phyloP scores from a whole-genome alignment of 2,113 vertebrate species.

The Pelecanoides urinatrix region DNA sequence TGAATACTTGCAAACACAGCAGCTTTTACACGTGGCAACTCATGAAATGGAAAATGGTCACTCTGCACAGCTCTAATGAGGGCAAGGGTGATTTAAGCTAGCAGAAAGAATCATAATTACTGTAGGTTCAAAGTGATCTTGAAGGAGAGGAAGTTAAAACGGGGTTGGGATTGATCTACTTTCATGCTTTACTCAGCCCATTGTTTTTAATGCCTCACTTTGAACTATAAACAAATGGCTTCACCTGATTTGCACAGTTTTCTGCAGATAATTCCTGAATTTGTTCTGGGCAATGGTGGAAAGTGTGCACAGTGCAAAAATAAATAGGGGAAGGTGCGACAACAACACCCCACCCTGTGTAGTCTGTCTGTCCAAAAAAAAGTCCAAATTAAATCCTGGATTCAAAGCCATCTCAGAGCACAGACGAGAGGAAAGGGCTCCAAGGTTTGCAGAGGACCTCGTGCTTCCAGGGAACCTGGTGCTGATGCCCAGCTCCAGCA shows the following conservation, averaged over 20 bases:
- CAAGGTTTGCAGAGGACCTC: not conserved
- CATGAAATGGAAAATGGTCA: slow-evolving; percentile 66
- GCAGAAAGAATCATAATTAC: slow-evolving; percentile 61
- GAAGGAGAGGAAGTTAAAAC: slow-evolving; percentile 53
- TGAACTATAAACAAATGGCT: slow-evolving; percentile 52
- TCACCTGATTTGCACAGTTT: slow-evolving; percentile 29
- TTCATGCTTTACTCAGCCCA: slow-evolving; percentile 46
- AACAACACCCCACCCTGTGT: not conserved
- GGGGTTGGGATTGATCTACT: slow-evolving; percentile 47
- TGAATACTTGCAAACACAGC: slow-evolving; percentile 62
- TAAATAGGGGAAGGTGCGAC: not conserved
- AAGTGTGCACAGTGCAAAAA: not conserved
- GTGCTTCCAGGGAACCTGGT: not conserved
- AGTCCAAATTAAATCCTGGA: not conserved
- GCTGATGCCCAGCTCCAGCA: not conserved
- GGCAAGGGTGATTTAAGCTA: slow-evolving; percentile 67
- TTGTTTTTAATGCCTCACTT: slow-evolving; percentile 53
- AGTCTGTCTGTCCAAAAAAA: not conserved
- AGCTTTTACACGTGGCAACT: slow-evolving; percentile 63
- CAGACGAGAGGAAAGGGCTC: not conserved
- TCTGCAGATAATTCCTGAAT: not conserved
- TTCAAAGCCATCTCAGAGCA: not conserved
- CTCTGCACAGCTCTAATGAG: slow-evolving; percentile 61
- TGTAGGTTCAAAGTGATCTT: slow-evolving; percentile 64
- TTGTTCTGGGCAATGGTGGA: not conserved